These are phyloP conservation scores for Saccopteryx leptura DNA, from an alignment of 2,113 vertebrate genomes.

Conservation along the genomic window DNA sequence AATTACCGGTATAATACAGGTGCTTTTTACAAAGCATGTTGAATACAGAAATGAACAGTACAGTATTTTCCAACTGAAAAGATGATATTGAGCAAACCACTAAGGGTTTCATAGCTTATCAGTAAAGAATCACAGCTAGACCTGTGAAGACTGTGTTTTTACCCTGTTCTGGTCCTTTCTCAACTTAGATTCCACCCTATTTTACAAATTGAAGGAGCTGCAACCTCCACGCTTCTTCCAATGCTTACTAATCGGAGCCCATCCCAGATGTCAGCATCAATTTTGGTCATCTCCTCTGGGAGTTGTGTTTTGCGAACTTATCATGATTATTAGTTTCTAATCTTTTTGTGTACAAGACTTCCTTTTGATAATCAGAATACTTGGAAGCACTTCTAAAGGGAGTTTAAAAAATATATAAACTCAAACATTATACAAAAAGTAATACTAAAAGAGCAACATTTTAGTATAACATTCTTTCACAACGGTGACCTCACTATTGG, in stretches of 20 bases:
- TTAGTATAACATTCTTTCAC: neutral
- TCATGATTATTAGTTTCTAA: neutral
- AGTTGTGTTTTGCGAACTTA: neutral
- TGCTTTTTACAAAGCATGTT: neutral
- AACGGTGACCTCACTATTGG: neutral
- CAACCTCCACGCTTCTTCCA: neutral
- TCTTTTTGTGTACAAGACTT: neutral
- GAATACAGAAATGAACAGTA: neutral
- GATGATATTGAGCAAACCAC: neutral
- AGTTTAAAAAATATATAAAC: neutral
- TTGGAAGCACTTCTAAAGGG: neutral
- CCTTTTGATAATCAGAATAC: neutral
- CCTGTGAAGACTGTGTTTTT: neutral
- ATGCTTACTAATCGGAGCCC: neutral
- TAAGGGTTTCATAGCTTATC: neutral
- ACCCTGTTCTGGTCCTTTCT: neutral
- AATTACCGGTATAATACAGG: neutral
- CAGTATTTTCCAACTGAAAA: neutral
- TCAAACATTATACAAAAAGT: neutral
- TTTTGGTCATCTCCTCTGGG: neutral
- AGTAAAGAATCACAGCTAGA: neutral
- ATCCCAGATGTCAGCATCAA: neutral
- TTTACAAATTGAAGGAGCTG: neutral
- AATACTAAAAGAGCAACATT: neutral
- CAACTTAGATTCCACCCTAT: neutral